Conservation (phyloP, 2,888 invertebrate species). For the Chromoteleia sp. region DNA sequence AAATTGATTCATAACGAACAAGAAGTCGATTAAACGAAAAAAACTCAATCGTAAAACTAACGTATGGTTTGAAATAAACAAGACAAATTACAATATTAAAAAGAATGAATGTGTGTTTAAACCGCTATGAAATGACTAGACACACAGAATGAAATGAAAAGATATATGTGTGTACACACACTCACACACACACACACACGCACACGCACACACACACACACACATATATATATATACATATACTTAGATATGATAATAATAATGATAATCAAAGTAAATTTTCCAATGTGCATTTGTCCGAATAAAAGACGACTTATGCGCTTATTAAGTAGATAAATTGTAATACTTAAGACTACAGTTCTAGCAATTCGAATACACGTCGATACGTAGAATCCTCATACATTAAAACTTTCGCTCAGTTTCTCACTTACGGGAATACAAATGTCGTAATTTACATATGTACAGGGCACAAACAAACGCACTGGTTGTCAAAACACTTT, state of each 20-base stretch:
- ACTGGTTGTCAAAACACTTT: slow-evolving; percentile 73
- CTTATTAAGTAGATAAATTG: slow-evolving; percentile 69
- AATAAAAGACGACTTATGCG: slow-evolving; percentile 72
- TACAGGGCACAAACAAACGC: slow-evolving; percentile 83
- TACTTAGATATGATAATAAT: slow-evolving; percentile 2
- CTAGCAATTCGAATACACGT: slow-evolving; percentile 65
- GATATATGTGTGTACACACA: too few relatives aligned
- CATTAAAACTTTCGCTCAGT: slow-evolving; percentile 57
- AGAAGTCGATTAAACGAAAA: background rate
- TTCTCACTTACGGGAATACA: slow-evolving; percentile 76
- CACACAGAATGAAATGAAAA: slow-evolving; percentile 21
- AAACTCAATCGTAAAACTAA: background rate
- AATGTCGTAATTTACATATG: slow-evolving; percentile 83
- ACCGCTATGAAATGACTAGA: slow-evolving; percentile 62
- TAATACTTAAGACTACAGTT: slow-evolving; percentile 64
- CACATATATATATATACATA: slow-evolving; percentile 13
- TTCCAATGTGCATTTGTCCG: slow-evolving; percentile 70
- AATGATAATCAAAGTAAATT: slow-evolving; percentile 1
- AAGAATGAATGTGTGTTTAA: slow-evolving; percentile 11
- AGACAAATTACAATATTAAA: background rate
- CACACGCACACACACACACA: slow-evolving; percentile 5
- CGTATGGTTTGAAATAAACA: background rate
- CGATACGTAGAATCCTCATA: slow-evolving; percentile 64
- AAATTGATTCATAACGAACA: background rate
- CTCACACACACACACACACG: slow-evolving; percentile 9